Percentiles rank a stretch among this genome's conserved stretches.
phyloP scores from a whole-genome alignment of 92 coral and sea anemone genomes.

The Porites lobata region DNA sequence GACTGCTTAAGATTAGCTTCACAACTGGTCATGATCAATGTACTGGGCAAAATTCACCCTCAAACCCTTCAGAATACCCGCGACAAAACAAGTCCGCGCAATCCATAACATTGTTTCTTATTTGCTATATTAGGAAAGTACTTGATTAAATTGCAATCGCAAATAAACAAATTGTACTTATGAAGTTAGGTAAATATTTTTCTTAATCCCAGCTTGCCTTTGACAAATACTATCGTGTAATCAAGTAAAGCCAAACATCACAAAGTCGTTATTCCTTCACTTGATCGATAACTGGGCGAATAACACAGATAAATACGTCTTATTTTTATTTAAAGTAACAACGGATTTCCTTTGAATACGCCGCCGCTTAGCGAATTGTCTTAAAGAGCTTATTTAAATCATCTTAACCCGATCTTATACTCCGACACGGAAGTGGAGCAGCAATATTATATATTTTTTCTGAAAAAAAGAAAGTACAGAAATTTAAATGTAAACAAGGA shows the following conservation, averaged over 20 bases:
- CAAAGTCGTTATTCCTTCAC: conserved; percentile 22
- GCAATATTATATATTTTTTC: not conserved
- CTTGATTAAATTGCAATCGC: conserved; percentile 30
- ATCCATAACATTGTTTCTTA: not conserved
- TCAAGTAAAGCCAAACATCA: conserved; percentile 33
- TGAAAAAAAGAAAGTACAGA: not conserved
- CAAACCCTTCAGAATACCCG: conserved; percentile 2
- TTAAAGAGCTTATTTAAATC: conserved; percentile 25
- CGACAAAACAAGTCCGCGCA: conserved; percentile 19
- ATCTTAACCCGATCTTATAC: conserved; percentile 4
- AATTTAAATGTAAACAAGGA: not conserved
- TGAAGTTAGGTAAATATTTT: conserved; percentile 40
- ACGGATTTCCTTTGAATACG: conserved; percentile 24
- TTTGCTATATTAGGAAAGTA: conserved; percentile 1
- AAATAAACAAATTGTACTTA: conserved; percentile 17
- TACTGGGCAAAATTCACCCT: conserved; percentile 8
- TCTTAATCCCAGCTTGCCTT: conserved; percentile 33
- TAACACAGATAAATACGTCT: not conserved
- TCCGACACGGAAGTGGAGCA: conserved; percentile 25
- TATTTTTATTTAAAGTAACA: conserved; percentile 22
- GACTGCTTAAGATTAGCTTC: conserved; percentile 30
- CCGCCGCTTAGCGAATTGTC: conserved; percentile 34
- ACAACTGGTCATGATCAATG: conserved; percentile 19
- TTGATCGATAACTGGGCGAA: conserved; percentile 19
- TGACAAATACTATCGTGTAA: conserved; percentile 3